phyloP scores from a whole-genome alignment of 2,888 invertebrate genomes.

The Malthinus seriepunctatus region DNA sequence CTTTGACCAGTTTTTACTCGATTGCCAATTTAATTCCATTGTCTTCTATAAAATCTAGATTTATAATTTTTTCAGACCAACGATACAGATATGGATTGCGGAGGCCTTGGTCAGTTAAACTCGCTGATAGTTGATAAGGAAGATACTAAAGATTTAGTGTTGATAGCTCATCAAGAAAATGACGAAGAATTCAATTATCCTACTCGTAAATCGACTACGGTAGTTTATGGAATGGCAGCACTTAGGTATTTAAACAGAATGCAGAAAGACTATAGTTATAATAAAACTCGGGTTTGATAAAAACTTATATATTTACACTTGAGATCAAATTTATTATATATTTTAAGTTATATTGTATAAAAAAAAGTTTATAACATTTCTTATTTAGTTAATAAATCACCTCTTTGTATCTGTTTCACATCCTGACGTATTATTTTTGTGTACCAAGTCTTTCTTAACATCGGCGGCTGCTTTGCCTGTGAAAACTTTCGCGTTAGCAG shows the following conservation, averaged over 20 bases:
- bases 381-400: slow-evolving; percentile 7
- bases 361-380: slow-evolving; percentile 9
- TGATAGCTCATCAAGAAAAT: neutral
- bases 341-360: slow-evolving; percentile 12
- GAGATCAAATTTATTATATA: slow-evolving; percentile 13
- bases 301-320: slow-evolving; percentile 1
- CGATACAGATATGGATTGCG: neutral
- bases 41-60: too few relatives aligned
- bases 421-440: slow-evolving; percentile 32
- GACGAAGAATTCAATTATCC: slow-evolving; percentile 1
- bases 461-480: slow-evolving; percentile 44
- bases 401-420: slow-evolving; percentile 12
- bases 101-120: neutral
- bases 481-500: slow-evolving; percentile 42
- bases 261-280: slow-evolving; percentile 7
- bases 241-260: slow-evolving; percentile 13
- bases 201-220: neutral
- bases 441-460: slow-evolving; percentile 39
- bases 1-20: too few relatives aligned
- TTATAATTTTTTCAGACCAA: too few relatives aligned
- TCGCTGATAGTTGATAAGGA: slow-evolving; percentile 8
- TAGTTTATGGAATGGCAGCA: slow-evolving; percentile 8
- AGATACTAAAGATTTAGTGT: neutral
- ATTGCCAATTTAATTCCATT: too few relatives aligned
- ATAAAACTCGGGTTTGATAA: slow-evolving; percentile 9